Evolutionary conservation across 1,140 invertebrate species (phyloP), one percentile per base, ranked within the genome.

Genomic region (Heliothis subflexa): DNA sequence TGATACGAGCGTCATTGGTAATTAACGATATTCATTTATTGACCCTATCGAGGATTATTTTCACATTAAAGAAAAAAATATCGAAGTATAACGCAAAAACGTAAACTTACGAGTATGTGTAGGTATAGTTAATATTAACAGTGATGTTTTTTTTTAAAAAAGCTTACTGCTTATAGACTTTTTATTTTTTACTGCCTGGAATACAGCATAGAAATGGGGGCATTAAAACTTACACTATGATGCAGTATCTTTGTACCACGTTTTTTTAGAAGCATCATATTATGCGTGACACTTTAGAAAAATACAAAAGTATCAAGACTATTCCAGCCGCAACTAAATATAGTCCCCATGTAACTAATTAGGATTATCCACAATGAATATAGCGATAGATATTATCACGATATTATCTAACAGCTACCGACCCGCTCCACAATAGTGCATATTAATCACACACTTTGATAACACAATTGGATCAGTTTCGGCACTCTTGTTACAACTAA

Each of bases 281-380:
- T 25, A 25, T 0, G 21, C 21, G 21, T 25, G 21, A 25, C 21
- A 25, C 2, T 25, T 2, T 21, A 59, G 0, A 14, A 59, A 14
- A 28, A 4, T 1, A 2, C 21, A 2, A 25, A 62, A 68, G 18
- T 70, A 70, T 70, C 66, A 70, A 70, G 33, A 70, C 18, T 0
- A 52, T 45, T 50, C 13, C 45, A 70, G 25, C 47, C 47, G n/a
- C 18, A 14, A 1, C 47, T 9, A 25, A 9, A 4, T 11, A n/a
- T 11, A 50, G 45, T 28, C 66, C 21, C 50, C 66, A 70, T 52
- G 40, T 50, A 70, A 70, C 66, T 70, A 52, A 70, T 70, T 70
- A 70, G 66, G 47, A 70, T 70, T 70, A 70, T 70, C 21, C 18
- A 52, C 47, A 49, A 14, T 7, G 64, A 49, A 68, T 68, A 52